A percentile compares a stretch with the other conserved stretches of the same genome.
These are phyloP conservation scores for Mylabris sibirica DNA, from an alignment of 2,888 invertebrate genomes.

Conservation along the genomic window DNA sequence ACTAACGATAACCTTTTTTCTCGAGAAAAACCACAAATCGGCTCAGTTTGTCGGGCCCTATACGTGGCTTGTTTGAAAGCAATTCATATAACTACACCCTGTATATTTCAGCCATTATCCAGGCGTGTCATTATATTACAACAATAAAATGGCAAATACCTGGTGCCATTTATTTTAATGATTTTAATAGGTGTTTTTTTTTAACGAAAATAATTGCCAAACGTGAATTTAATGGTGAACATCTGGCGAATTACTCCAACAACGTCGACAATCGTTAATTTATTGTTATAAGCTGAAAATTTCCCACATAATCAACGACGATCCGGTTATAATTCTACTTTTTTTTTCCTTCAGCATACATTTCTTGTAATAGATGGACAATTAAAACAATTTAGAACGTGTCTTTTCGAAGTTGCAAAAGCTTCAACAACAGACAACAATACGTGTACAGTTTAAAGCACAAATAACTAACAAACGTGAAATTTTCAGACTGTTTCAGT, in stretches of 20 bases:
- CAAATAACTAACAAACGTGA: not conserved
- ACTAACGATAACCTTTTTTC: too few relatives aligned
- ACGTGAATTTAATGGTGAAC: conserved; percentile 4
- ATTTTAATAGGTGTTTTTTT: not conserved
- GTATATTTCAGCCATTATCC: too few relatives aligned
- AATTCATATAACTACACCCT: too few relatives aligned
- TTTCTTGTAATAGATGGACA: too few relatives aligned
- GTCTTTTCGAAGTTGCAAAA: not conserved
- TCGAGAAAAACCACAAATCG: too few relatives aligned
- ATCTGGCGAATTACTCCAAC: conserved; percentile 4
- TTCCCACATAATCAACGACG: not conserved
- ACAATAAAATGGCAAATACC: too few relatives aligned
- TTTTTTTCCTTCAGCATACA: too few relatives aligned
- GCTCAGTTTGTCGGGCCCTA: too few relatives aligned
- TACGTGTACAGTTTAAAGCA: not conserved
- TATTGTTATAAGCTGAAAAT: not conserved
- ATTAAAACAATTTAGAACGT: too few relatives aligned
- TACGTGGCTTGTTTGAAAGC: too few relatives aligned
- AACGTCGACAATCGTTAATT: not conserved
- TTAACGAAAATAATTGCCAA: not conserved
- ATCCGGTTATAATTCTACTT: not conserved
- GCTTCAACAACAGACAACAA: not conserved
- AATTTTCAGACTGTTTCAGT: not conserved
- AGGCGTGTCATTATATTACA: too few relatives aligned
- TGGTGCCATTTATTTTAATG: not conserved